A percentile compares a stretch with the other conserved stretches of the same genome.
Conservation (phyloP, 2,113 vertebrate genomes). For the Seriola quinqueradiata region DNA sequence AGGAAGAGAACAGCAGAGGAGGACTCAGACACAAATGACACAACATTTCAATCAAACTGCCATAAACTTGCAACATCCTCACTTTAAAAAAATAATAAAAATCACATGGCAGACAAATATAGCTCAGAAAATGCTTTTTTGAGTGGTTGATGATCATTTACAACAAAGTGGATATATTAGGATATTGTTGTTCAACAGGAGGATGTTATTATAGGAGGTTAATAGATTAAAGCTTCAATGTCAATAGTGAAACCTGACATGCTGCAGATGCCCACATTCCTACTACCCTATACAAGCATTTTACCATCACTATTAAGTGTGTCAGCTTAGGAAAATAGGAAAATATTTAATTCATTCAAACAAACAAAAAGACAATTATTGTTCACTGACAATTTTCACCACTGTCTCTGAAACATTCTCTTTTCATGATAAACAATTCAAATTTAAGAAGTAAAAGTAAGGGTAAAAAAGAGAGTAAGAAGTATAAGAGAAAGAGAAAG, state of each 20-base stretch:
- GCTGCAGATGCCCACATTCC: not conserved
- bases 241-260: not conserved
- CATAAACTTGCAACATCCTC: conserved; percentile 56
- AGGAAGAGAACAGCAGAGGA: conserved; percentile 60
- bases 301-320: not conserved
- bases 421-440: not conserved
- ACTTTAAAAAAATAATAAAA: not conserved
- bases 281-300: not conserved
- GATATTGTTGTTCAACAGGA: conserved; percentile 9
- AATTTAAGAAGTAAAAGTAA: not conserved
- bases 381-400: not conserved
- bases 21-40: conserved; percentile 64
- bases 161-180: conserved; percentile 40
- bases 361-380: not conserved
- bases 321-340: not conserved
- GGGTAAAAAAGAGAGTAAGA: not conserved
- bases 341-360: not conserved
- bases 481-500: not conserved
- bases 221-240: conserved; percentile 11
- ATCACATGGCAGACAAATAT: conserved; percentile 44
- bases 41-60: conserved; percentile 76
- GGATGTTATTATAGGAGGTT: not conserved
- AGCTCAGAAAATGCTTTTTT: conserved; percentile 26
- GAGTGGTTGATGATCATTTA: conserved; percentile 32
- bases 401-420: not conserved